phyloP scores from a whole-genome alignment of 2,888 invertebrate species.

The Bellardia pandia region DNA sequence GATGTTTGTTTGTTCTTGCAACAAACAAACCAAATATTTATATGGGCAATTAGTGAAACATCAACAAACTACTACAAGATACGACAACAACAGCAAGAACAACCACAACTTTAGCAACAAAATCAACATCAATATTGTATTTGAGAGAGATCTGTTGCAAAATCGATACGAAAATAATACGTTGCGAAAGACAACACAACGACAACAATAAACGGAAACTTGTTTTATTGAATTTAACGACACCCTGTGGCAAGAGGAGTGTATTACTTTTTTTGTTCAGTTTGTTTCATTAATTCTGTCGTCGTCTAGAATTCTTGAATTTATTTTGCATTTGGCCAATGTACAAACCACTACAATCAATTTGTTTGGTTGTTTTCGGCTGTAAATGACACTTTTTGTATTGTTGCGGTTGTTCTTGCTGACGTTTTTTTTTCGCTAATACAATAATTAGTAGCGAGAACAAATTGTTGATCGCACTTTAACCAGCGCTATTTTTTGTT shows the following conservation, averaged over 20 bases:
- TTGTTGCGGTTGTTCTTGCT: background rate
- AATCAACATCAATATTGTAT: conserved; percentile 42
- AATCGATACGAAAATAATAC: conserved; percentile 63
- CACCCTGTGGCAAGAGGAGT: conserved; percentile 8
- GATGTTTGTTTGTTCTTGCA: conserved; percentile 61
- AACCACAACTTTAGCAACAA: conserved; percentile 21
- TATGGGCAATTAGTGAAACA: conserved; percentile 70
- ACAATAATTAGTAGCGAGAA: conserved; percentile 75
- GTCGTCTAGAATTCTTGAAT: conserved; percentile 31
- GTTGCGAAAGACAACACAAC: conserved; percentile 64
- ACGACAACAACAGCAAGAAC: conserved; percentile 16
- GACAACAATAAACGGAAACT: conserved; percentile 26
- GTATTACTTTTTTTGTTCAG: background rate
- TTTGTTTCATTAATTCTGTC: conserved; percentile 53
- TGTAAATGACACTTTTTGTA: conserved; percentile 59
- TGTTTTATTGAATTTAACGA: conserved; percentile 28
- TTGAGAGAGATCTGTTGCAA: conserved; percentile 66
- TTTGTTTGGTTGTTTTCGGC: conserved; percentile 28
- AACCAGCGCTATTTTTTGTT: conserved; percentile 67
- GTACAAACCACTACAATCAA: conserved; percentile 33
- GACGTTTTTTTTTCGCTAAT: conserved; percentile 42
- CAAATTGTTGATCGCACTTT: conserved; percentile 76
- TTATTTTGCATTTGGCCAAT: conserved; percentile 58
- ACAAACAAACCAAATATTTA: conserved; percentile 61
- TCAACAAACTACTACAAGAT: conserved; percentile 48